A percentile compares a stretch with the other conserved stretches of the same genome.
phyloP scores from a whole-genome alignment of 2,888 invertebrate species.

The Leistus spinibarbis region DNA sequence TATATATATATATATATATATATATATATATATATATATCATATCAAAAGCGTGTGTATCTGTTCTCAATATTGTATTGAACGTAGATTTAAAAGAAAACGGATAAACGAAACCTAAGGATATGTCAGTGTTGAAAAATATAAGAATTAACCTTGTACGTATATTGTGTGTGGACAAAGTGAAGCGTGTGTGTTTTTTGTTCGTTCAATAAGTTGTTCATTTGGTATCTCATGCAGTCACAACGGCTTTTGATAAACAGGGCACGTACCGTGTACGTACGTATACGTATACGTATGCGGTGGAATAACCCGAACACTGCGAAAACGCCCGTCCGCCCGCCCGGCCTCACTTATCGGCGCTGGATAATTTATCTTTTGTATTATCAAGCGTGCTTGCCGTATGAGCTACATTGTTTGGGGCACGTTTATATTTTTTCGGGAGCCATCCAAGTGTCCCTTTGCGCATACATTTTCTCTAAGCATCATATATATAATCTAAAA shows the following conservation, averaged over 20 bases:
- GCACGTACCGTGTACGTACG: neutral
- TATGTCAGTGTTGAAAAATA: no score
- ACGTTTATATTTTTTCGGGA: constrained; percentile 44
- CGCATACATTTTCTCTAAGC: neutral
- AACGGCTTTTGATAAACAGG: neutral
- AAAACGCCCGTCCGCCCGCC: constrained; percentile 48
- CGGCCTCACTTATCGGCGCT: constrained; percentile 47
- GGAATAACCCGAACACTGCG: constrained; percentile 36
- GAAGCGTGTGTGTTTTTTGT: no score
- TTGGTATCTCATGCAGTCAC: neutral
- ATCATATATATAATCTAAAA: neutral
- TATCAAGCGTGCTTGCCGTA: constrained; percentile 47
- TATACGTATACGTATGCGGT: no score
- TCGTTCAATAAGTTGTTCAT: neutral
- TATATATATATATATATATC: no score
- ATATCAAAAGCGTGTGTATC: no score
- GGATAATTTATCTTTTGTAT: constrained; percentile 53
- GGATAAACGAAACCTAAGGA: no score
- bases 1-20: no score
- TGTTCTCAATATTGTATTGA: no score
- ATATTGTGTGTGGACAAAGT: no score
- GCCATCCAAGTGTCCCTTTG: neutral
- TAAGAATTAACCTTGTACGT: no score
- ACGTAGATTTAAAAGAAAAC: no score
- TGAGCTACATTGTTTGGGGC: constrained; percentile 49